Base-by-base conservation (phyloP, 1,140 invertebrate species). In the Mya arenaria region DNA sequence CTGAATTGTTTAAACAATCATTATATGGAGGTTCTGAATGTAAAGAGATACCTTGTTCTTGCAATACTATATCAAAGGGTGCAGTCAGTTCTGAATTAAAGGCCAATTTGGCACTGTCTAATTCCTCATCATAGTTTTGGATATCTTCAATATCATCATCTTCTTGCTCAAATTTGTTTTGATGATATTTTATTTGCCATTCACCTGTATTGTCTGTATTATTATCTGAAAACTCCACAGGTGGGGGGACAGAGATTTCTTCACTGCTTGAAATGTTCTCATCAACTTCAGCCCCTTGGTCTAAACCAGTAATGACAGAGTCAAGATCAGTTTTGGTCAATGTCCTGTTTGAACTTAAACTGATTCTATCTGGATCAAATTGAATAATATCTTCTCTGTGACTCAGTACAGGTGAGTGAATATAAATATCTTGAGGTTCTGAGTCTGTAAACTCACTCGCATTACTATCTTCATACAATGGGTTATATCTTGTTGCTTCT, bases 11-110 rank as follows among this genome's bases (percentile, higher is more conserved):
- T 66, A 52, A 60, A 52, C 23, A 66, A 44, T 69, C 39, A 17
- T 23, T 25, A 55, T 10, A 48, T 39, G 5, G 28, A 25, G 63
- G 34, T 1, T 36, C 56, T 17, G 58, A 62, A 13, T 75, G 48
- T 32, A 58, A 65, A 80, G 25, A 41, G n/a, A 68, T 56, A 25
- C 65, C 77, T 71, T 80, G 77, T 41, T 80, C 77, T 62, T 80
- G 77, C 13, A 80, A 28, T 34, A 80, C 66, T 30, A 69, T 69
- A 48, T 80, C 77, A 80, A 80, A 80, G 10, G 77, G 77, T 69
- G 77, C 77, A 39, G 77, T 71, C 8, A 80, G 25, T 71, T 80
- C 77, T 39, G 77, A 56, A 34, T 71, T 80, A 71, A 80, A 80
- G n/a, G 77, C 77, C 68, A 80, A 30, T 58, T 80, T 32, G 37